A percentile compares a stretch with the other conserved stretches of the same genome.
Conservation (phyloP, 2,797 vertebrate species). For the Gila robusta region DNA sequence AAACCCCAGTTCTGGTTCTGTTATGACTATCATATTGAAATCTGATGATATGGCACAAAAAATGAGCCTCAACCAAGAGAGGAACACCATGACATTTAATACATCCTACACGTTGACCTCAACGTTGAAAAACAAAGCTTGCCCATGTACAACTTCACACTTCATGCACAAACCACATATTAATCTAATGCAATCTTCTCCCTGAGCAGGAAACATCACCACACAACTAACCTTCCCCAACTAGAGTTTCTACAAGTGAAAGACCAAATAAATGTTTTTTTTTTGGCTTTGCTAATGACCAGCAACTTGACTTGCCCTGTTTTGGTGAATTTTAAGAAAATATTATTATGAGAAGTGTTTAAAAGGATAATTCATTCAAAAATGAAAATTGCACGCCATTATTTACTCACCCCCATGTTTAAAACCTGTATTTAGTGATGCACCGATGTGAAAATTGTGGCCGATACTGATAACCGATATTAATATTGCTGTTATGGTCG, state of each 20-base stretch:
- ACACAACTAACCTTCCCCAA: background rate
- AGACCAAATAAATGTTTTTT: background rate
- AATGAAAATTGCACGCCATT: background rate
- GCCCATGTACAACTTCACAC: background rate
- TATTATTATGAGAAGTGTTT: background rate
- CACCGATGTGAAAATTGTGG: no score
- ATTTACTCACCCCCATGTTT: background rate
- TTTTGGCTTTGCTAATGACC: background rate
- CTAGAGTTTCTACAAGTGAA: background rate
- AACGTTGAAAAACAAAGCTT: slow-evolving; percentile 4
- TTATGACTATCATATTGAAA: slow-evolving; percentile 7
- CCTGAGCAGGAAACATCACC: background rate
- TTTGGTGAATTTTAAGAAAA: background rate
- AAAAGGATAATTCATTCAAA: background rate
- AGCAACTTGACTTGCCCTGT: background rate
- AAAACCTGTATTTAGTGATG: background rate
- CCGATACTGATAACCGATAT: no score
- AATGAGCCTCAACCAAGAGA: background rate
- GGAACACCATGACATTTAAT: slow-evolving; percentile 41
- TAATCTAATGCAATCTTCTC: slow-evolving; percentile 11
- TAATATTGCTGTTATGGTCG: no score
- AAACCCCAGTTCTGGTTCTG: background rate
- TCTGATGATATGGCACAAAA: background rate
- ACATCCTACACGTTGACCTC: slow-evolving; percentile 25
- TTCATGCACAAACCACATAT: slow-evolving; percentile 17